phyloP scores from a whole-genome alignment of 2,797 vertebrate species.

The Acanthopagrus latus region DNA sequence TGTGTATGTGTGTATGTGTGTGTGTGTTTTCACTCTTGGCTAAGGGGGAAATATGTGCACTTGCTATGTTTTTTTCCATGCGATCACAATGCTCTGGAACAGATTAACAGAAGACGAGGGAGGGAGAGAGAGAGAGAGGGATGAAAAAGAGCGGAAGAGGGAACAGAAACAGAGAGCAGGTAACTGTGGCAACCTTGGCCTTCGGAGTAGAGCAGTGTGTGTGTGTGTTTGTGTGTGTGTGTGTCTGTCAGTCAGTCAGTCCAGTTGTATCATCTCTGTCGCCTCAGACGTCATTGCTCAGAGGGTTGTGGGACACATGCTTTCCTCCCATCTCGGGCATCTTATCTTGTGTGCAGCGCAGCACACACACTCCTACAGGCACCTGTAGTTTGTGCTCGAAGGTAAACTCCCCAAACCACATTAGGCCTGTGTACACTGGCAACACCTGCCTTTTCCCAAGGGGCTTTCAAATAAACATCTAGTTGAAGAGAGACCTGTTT shows the following conservation, averaged over 20 bases:
- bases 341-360: conserved; percentile 69
- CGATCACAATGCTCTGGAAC: conserved; percentile 83
- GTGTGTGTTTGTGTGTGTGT: conserved; percentile 27
- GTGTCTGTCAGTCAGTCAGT: conserved; percentile 36
- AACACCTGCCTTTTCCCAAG: conserved; percentile 77
- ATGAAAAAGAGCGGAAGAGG: conserved; percentile 68
- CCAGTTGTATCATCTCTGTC: conserved; percentile 9
- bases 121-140: conserved; percentile 60
- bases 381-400: conserved; percentile 73
- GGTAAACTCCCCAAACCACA: conserved; percentile 78
- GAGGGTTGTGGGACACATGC: conserved; percentile 38
- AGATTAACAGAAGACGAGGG: conserved; percentile 77
- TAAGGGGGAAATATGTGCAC: conserved; percentile 84
- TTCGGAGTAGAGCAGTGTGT: conserved; percentile 44
- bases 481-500: conserved; percentile 82
- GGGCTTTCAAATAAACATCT: conserved; percentile 78
- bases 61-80: conserved; percentile 85
- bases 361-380: conserved; percentile 72
- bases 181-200: conserved; percentile 79
- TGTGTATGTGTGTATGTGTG: conserved; percentile 56
- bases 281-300: conserved; percentile 29
- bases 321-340: conserved; percentile 56
- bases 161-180: conserved; percentile 71
- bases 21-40: conserved; percentile 84
- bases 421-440: conserved; percentile 81